Base-by-base conservation (phyloP, 2,888 invertebrate genomes). In the Cyclophora punctaria region DNA sequence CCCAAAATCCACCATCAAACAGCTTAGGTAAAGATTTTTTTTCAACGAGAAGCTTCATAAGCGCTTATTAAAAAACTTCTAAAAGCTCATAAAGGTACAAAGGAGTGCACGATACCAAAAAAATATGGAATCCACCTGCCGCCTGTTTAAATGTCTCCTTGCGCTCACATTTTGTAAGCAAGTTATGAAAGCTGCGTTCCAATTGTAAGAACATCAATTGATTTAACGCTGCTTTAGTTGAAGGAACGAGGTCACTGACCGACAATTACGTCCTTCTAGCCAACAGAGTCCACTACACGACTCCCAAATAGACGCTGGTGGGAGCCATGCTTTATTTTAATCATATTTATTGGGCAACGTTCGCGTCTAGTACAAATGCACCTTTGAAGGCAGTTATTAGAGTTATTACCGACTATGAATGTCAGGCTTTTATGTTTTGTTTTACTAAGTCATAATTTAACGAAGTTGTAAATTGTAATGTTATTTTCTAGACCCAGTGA, bases 131-230 rank as follows among this genome's bases (percentile, higher is more conserved):
- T 67, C 67, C 73, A 75, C 75, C 75, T 76, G 73, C 71, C 65
- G 62, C 62, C 64, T 65, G 66, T 56, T 57, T 51, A 54, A 58
- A 52, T 50, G 57, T 55, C 56, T 43, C 53, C 46, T 65, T 66
- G 69, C 71, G 73, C 71, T 71, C 64, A 72, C 67, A 69, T 71
- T 74, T 73, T 69, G 68, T 73, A 70, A 70, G 69, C 72, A 71
- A 73, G 76, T 79, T 76, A 80, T 78, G 76, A 78, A 71, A 79
- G 76, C 75, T 76, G 75, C 78, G 78, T 78, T 78, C 80, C 83
- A 83, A 82, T 85, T 83, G 85, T 86, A 84, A 83, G 85, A 86
- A 83, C 83, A 81, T 83, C 87, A 87, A 87, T 87, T 87, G 86
- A 86, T 86, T 85, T 85, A 87, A 85, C 77, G 79, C 78, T 85